Base-by-base conservation (phyloP, 2,113 vertebrate genomes). In the Semnornis frantzii region DNA sequence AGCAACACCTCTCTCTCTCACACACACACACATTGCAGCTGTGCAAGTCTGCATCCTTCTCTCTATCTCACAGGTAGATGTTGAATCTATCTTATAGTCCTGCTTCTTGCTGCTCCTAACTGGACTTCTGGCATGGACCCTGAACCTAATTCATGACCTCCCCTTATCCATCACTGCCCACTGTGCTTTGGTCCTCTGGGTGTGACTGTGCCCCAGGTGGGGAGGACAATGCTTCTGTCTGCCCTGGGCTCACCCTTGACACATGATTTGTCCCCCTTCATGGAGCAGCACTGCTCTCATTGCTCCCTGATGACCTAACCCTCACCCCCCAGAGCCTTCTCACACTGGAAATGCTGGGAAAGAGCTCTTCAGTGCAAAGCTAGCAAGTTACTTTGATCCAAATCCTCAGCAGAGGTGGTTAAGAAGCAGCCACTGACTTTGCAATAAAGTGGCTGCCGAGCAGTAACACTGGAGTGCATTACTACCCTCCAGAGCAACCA, bases 121-220 rank as follows among this genome's bases (percentile, higher is more conserved):
- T 50, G 55, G 24, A 37, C 28, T 70, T 17, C 33, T 1, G 2
- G 44, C 21, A n/a, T 5, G 23, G 48, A 68, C 12, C 30, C 54
- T 79, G 30, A 71, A 58, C 52, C 28, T 37, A 31, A 54, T 63
- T 62, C 19, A 18, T 78, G 37, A 27, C 59, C 3, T 34, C 2
- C 1, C 12, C 78, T 63, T 44, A 82, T 23, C 23, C 69, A 9
- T 8, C 0, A 0, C 55, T 60, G 42, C 78, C 30, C 31, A 55
- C 20, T 9, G 39, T 65, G 59, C 63, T 63, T 27, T 12, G 39
- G 12, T 59, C 42, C 68, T 8, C 42, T 12, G 50, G 34, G 48
- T 59, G 57, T 10, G 10, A 21, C 59, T 8, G 25, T 13, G 19
- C 8, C 55, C 48, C 0, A 0, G 4, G 7, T 2, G 0, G 60